phyloP scores from a whole-genome alignment of 2,113 vertebrate species.

The Pterocles gutturalis region DNA sequence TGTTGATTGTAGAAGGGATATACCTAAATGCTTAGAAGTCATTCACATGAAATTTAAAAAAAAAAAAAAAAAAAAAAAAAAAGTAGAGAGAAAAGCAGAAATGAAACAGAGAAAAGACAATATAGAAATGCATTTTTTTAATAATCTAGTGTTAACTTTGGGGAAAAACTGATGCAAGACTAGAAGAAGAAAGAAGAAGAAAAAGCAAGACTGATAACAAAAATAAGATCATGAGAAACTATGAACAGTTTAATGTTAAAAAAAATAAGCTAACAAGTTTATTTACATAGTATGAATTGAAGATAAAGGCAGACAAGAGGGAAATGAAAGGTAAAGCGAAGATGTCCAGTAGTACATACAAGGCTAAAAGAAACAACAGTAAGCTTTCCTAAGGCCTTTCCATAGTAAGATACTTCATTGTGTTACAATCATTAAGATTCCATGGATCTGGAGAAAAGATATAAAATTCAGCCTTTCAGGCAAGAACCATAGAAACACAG shows the following conservation, averaged over 20 bases:
- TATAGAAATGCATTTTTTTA: accelerated
- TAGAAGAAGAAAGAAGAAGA: not conserved
- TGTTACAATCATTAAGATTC: not conserved
- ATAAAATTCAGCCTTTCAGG: not conserved
- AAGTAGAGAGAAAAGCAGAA: accelerated
- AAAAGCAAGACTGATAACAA: not conserved
- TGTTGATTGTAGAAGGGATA: not conserved
- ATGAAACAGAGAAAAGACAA: not conserved
- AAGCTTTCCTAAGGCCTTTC: not conserved
- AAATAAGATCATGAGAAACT: not conserved
- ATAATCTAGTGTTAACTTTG: accelerated
- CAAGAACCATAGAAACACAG: not conserved
- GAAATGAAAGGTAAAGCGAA: not conserved
- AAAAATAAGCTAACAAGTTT: not conserved
- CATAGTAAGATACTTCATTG: not conserved
- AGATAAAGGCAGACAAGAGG: not conserved
- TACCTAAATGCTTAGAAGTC: not conserved
- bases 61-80: not conserved
- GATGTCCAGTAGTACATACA: not conserved
- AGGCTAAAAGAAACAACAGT: not conserved
- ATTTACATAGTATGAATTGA: not conserved
- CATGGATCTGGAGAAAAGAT: not conserved
- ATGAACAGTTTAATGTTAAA: not conserved
- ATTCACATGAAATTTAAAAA: not conserved
- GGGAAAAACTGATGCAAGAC: accelerated